A percentile compares a stretch with the other conserved stretches of the same genome.
phyloP scores from a whole-genome alignment of 2,888 invertebrate species.

The Meiosimyza platycephala region DNA sequence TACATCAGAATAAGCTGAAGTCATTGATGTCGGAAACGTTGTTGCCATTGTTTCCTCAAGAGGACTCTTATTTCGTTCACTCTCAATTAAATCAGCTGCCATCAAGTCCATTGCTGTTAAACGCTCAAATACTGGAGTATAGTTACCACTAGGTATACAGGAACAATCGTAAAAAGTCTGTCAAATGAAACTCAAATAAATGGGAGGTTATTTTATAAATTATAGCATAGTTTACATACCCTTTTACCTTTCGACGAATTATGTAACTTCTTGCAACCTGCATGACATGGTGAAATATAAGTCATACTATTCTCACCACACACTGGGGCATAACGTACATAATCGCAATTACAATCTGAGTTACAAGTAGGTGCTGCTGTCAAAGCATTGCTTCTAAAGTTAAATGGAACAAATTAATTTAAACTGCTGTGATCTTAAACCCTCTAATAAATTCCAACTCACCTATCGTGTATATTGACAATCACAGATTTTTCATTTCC shows the following conservation, averaged over 20 bases:
- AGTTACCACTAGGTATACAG: constrained; percentile 55
- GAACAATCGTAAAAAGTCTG: constrained; percentile 62
- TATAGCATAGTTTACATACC: constrained; percentile 51
- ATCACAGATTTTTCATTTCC: constrained; percentile 70
- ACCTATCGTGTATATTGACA: constrained; percentile 62
- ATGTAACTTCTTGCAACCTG: constrained; percentile 74
- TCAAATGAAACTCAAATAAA: neutral
- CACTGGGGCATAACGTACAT: constrained; percentile 79
- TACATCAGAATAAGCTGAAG: constrained; percentile 46
- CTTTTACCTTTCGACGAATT: constrained; percentile 66
- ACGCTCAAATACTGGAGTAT: constrained; percentile 53
- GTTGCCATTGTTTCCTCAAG: constrained; percentile 7
- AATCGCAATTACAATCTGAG: constrained; percentile 75
- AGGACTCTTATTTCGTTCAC: constrained; percentile 10
- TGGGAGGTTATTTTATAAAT: no score
- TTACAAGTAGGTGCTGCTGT: constrained; percentile 69
- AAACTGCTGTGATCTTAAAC: neutral
- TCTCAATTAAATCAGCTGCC: neutral
- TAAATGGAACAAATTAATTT: neutral
- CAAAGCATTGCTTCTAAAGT: constrained; percentile 29
- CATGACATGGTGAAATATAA: constrained; percentile 84
- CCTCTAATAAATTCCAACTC: constrained; percentile 24
- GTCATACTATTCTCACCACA: constrained; percentile 75
- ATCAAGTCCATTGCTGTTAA: constrained; percentile 52
- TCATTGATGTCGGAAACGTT: constrained; percentile 17